Conservation (phyloP, 2,113 vertebrate genomes). For the Saccopteryx leptura region DNA sequence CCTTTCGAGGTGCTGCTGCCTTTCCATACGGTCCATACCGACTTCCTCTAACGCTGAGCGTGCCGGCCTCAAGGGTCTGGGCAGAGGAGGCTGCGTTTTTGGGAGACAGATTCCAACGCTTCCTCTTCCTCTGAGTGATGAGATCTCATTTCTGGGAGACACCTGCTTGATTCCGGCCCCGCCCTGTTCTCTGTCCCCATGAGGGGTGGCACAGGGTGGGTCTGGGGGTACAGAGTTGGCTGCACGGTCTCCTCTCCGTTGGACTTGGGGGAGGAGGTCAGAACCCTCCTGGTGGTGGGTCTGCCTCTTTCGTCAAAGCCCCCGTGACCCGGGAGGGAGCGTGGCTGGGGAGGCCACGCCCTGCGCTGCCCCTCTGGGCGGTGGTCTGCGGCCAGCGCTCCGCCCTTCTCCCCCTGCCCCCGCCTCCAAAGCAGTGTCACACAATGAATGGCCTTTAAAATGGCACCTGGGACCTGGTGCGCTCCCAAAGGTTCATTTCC, state of each 20-base stretch:
- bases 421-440: neutral
- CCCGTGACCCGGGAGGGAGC: neutral
- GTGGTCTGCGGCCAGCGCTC: neutral
- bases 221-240: neutral
- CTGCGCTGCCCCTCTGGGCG: neutral
- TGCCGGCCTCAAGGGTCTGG: neutral
- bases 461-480: neutral
- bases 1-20: neutral
- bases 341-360: neutral
- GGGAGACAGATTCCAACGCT: neutral
- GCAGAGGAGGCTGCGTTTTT: neutral
- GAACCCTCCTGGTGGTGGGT: neutral
- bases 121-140: neutral
- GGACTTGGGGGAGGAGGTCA: neutral
- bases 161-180: neutral
- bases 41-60: neutral
- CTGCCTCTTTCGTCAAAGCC: neutral
- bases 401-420: neutral
- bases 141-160: neutral
- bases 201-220: neutral
- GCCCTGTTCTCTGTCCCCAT: neutral
- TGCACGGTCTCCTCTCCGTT: neutral
- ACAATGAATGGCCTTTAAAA: neutral
- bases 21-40: neutral
- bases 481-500: neutral